A percentile compares a stretch with the other conserved stretches of the same genome.
These are phyloP conservation scores for Drosophila mimica DNA, from an alignment of 2,888 invertebrate species.

Conservation along the genomic window DNA sequence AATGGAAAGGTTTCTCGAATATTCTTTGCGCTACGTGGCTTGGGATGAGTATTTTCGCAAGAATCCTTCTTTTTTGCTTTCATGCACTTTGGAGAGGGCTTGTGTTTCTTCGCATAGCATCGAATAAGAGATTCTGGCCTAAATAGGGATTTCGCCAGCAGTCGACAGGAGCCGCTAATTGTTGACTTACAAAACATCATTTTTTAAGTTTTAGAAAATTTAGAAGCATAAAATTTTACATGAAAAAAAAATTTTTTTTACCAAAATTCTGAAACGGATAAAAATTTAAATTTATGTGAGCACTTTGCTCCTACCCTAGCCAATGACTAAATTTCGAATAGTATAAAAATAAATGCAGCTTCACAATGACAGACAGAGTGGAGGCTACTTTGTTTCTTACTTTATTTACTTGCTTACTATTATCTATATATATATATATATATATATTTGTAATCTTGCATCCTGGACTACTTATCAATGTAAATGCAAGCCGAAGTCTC, in stretches of 20 bases:
- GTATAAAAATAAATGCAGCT: background rate
- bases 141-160: background rate
- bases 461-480: slow-evolving; percentile 57
- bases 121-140: background rate
- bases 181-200: slow-evolving; percentile 29
- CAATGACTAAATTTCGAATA: slow-evolving; percentile 2
- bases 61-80: background rate
- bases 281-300: slow-evolving; percentile 7
- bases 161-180: background rate
- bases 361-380: background rate
- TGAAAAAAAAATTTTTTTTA: slow-evolving; percentile 9
- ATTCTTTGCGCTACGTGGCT: slow-evolving; percentile 12
- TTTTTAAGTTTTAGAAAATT: background rate
- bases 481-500: slow-evolving; percentile 52
- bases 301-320: background rate
- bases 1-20: slow-evolving; percentile 41
- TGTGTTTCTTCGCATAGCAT: slow-evolving; percentile 12
- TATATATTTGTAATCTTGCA: too few species aligned
- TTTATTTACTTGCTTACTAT: background rate
- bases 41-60: slow-evolving; percentile 32
- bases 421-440: background rate
- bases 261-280: slow-evolving; percentile 5
- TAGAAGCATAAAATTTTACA: background rate
- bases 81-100: slow-evolving; percentile 22
- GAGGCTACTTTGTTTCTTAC: background rate